Percentiles rank a stretch among this genome's conserved stretches.
These are phyloP conservation scores for Numenius phaeopus DNA, from an alignment of 2,797 vertebrate genomes.

Conservation along the genomic window DNA sequence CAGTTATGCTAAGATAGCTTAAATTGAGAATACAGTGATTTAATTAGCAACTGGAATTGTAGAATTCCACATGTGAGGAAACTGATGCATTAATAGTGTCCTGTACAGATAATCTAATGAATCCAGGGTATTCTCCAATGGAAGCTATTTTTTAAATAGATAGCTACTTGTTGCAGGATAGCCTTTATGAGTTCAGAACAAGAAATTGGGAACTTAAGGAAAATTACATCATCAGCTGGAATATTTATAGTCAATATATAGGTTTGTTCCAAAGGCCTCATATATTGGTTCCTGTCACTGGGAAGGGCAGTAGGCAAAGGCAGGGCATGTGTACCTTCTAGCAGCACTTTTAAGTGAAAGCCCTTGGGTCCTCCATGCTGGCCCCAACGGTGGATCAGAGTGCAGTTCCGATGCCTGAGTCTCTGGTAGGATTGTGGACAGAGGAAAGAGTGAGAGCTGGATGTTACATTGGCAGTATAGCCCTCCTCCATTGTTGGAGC, in stretches of 20 bases:
- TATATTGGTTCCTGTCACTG: not conserved
- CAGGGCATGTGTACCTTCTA: fast-evolving
- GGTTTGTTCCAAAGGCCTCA: not conserved
- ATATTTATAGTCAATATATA: not conserved
- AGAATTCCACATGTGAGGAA: not conserved
- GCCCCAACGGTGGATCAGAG: fast-evolving
- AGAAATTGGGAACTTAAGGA: not conserved
- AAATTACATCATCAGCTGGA: not conserved
- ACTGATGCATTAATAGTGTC: not conserved
- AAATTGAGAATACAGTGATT: conserved; percentile 13
- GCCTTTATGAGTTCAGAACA: not conserved
- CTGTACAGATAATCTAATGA: not conserved
- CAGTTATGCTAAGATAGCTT: not conserved
- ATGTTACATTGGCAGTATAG: not conserved
- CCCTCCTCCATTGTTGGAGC: too few species aligned
- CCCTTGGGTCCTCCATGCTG: fast-evolving
- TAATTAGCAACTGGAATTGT: conserved; percentile 34
- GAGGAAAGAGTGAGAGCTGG: not conserved
- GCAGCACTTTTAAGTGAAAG: not conserved
- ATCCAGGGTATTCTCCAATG: not conserved
- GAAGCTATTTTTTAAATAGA: not conserved
- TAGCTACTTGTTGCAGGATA: not conserved
- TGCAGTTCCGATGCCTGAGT: too few species aligned
- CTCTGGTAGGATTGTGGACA: fast-evolving
- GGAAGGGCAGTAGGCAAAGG: not conserved